These are phyloP conservation scores for Etheostoma perlongum DNA, from an alignment of 2,797 vertebrate species.

Conservation along the genomic window DNA sequence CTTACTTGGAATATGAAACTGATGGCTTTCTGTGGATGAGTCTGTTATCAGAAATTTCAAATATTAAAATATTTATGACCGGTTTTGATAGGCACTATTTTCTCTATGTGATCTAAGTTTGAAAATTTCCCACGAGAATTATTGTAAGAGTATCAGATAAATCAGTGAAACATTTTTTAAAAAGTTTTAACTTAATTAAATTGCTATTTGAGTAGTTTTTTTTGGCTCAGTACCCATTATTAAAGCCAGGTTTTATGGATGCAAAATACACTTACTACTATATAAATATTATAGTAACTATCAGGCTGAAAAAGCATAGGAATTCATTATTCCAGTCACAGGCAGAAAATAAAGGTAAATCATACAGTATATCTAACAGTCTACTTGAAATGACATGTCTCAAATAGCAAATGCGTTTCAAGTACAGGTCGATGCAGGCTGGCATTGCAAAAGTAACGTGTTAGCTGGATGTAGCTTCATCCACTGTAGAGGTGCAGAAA, in stretches of 20 bases:
- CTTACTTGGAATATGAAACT: not conserved
- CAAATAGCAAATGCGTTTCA: not conserved
- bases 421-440: rapidly evolving
- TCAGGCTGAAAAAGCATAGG: not conserved
- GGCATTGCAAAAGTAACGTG: not conserved
- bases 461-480: slow-evolving; percentile 2
- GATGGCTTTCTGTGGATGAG: not conserved
- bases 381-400: not conserved
- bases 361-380: slow-evolving; percentile 3
- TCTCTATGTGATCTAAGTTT: too few species aligned
- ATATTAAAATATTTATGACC: not conserved
- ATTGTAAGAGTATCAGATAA: not conserved
- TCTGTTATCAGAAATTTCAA: not conserved
- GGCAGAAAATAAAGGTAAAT: not conserved
- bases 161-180: not conserved
- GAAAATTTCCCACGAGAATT: too few species aligned
- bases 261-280: rapidly evolving
- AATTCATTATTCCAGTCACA: not conserved
- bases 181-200: not conserved
- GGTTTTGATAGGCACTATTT: not conserved
- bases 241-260: not conserved
- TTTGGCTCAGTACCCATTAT: not conserved
- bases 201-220: not conserved
- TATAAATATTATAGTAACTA: too few species aligned
- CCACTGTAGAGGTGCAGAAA: not conserved